These are phyloP conservation scores for Varecia variegata DNA, from an alignment of 2,797 vertebrate species.

Conservation along the genomic window DNA sequence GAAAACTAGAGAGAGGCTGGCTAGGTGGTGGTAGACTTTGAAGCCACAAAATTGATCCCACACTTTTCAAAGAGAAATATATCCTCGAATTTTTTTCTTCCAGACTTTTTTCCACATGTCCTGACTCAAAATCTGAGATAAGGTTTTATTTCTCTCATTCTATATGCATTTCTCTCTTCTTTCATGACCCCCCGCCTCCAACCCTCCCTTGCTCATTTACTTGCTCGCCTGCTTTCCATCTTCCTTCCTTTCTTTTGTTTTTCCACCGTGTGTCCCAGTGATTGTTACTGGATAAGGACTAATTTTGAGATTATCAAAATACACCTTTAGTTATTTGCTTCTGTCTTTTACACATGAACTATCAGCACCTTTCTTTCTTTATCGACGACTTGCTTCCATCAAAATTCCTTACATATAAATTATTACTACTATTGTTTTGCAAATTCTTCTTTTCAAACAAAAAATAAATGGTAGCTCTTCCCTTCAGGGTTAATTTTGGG, in stretches of 20 bases:
- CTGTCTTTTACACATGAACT: not conserved
- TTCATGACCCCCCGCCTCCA: not conserved
- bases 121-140: not conserved
- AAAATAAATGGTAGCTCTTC: slow-evolving; percentile 63
- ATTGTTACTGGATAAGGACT: not conserved
- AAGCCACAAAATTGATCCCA: not conserved
- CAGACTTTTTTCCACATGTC: not conserved
- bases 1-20: not conserved
- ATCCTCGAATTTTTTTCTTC: not conserved
- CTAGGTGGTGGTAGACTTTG: not conserved
- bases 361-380: not conserved
- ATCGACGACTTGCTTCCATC: not conserved
- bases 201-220: accelerated
- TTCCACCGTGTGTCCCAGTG: not conserved
- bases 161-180: not conserved
- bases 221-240: not conserved
- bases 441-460: slow-evolving; percentile 47
- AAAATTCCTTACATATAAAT: not conserved
- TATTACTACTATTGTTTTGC: not conserved
- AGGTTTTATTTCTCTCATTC: not conserved
- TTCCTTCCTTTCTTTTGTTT: not conserved
- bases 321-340: not conserved
- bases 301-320: slow-evolving; percentile 1
- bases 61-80: not conserved
- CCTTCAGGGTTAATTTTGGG: slow-evolving; percentile 31